A percentile compares a stretch with the other conserved stretches of the same genome.
These are phyloP conservation scores for Galleria mellonella DNA, from an alignment of 1,140 invertebrate species.

Conservation along the genomic window DNA sequence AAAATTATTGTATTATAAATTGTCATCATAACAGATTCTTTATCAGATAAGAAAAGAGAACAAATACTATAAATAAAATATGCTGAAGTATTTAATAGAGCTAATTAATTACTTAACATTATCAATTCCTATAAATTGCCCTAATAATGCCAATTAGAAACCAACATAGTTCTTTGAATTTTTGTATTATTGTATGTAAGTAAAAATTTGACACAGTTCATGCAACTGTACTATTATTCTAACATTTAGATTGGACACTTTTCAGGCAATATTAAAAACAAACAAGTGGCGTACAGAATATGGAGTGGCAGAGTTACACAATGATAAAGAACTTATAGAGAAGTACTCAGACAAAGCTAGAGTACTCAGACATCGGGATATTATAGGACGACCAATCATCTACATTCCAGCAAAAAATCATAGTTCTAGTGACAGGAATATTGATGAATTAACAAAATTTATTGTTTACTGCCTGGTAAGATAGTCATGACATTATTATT, in stretches of 20 bases:
- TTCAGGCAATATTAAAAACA: slow-evolving; percentile 82
- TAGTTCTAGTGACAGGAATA: slow-evolving; percentile 80
- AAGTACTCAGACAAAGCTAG: slow-evolving; percentile 79
- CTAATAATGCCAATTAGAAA: too few species aligned
- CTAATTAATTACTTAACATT: too few species aligned
- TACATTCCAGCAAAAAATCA: slow-evolving; percentile 86
- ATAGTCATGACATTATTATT: slow-evolving; percentile 12
- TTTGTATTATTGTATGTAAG: too few species aligned
- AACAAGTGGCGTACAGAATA: slow-evolving; percentile 86
- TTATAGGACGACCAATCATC: slow-evolving; percentile 81
- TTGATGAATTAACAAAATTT: slow-evolving; percentile 84
- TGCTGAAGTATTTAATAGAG: too few species aligned
- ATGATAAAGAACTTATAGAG: slow-evolving; percentile 77
- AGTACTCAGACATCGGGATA: slow-evolving; percentile 80
- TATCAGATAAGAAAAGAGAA: too few species aligned
- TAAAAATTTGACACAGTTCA: too few species aligned
- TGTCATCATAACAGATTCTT: too few species aligned
- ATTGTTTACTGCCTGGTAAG: slow-evolving; percentile 84
- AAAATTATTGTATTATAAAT: too few species aligned
- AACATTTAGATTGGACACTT: slow-evolving; percentile 6
- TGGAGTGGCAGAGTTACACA: slow-evolving; percentile 75
- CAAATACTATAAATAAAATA: too few species aligned
- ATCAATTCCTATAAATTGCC: too few species aligned
- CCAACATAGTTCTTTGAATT: too few species aligned
- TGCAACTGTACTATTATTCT: too few species aligned